Percentiles rank a stretch among this genome's conserved stretches.
Conservation (phyloP, 2,888 invertebrate genomes). For the Linyphia triangularis region DNA sequence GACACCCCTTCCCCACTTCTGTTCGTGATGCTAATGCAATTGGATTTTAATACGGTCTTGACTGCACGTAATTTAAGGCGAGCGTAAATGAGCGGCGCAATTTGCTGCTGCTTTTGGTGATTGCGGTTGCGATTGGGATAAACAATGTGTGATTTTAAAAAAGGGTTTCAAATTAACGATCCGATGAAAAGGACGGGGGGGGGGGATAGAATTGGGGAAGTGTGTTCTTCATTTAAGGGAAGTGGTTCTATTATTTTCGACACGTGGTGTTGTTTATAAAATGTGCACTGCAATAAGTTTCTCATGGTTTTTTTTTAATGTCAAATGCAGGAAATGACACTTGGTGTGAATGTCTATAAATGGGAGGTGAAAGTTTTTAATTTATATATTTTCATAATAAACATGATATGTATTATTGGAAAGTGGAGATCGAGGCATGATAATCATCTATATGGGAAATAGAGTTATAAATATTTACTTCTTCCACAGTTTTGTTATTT, state of each 20-base stretch:
- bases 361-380: too few relatives aligned
- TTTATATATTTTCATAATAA: too few relatives aligned
- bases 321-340: too few relatives aligned
- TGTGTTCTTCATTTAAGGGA: neutral
- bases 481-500: too few relatives aligned
- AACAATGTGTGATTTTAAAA: constrained; percentile 2
- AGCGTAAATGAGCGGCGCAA: constrained; percentile 40
- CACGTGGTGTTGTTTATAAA: neutral
- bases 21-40: constrained; percentile 28
- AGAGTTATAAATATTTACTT: too few relatives aligned
- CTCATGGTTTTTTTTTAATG: neutral
- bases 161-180: neutral
- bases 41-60: constrained; percentile 31
- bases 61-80: constrained; percentile 25
- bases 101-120: constrained; percentile 28
- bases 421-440: too few relatives aligned
- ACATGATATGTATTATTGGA: too few relatives aligned
- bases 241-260: neutral
- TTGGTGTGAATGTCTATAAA: too few relatives aligned
- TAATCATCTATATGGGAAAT: too few relatives aligned
- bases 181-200: neutral
- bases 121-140: neutral
- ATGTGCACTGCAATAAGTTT: neutral
- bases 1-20: neutral
- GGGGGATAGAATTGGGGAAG: neutral